These are phyloP conservation scores for Caenorhabditis panamensis DNA, from an alignment of 2,888 invertebrate species.

Conservation along the genomic window DNA sequence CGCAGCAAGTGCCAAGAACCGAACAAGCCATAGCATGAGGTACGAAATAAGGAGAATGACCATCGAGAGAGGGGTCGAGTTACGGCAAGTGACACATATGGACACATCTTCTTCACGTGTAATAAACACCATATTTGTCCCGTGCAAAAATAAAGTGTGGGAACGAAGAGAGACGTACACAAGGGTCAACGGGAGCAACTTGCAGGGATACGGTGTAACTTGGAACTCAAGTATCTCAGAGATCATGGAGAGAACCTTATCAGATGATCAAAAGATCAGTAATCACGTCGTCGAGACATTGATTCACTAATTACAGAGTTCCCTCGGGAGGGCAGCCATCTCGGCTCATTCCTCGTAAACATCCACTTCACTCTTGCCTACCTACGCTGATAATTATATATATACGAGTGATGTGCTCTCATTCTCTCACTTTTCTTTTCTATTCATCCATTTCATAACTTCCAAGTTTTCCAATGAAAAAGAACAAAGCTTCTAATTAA, in stretches of 20 bases:
- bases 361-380: not conserved
- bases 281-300: no score
- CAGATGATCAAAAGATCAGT: not conserved
- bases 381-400: not conserved
- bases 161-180: conserved; percentile 19
- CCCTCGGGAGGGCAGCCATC: not conserved
- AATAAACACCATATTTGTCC: conserved; percentile 28
- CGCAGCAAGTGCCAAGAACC: conserved; percentile 13
- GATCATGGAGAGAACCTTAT: not conserved
- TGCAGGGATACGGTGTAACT: not conserved
- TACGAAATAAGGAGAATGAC: conserved; percentile 11
- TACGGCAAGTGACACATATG: conserved; percentile 27
- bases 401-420: not conserved
- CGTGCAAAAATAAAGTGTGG: conserved; percentile 51
- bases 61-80: conserved; percentile 29
- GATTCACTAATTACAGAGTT: not conserved
- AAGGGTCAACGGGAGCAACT: conserved; percentile 12
- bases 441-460: no score
- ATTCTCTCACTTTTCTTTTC: not conserved
- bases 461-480: no score
- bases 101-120: conserved; percentile 17
- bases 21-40: conserved; percentile 41
- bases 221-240: no score
- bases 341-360: not conserved
- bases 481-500: no score